These are phyloP conservation scores for Crotalus tigris DNA, from an alignment of 2,113 vertebrate genomes.

Conservation along the genomic window DNA sequence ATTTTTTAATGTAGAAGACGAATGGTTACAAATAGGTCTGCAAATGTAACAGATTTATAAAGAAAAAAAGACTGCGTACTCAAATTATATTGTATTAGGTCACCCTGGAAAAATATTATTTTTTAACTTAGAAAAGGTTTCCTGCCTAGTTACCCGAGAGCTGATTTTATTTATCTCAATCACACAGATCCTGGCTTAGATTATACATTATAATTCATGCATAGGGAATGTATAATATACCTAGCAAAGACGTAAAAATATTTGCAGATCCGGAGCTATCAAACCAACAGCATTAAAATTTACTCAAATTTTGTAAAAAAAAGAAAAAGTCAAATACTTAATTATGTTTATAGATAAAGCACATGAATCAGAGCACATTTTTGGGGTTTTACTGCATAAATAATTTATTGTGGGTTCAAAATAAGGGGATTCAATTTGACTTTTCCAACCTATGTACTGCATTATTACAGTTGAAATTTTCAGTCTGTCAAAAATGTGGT, in stretches of 20 bases:
- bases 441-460: background rate
- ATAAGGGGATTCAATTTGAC: background rate
- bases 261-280: background rate
- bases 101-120: background rate
- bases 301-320: background rate
- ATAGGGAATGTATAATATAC: background rate
- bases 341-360: background rate
- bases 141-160: background rate
- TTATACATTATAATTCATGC: background rate
- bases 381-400: background rate
- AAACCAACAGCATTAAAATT: background rate
- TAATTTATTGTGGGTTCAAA: background rate
- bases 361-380: background rate
- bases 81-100: background rate
- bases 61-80: background rate
- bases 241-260: background rate
- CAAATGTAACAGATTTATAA: background rate
- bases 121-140: background rate
- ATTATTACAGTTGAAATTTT: background rate
- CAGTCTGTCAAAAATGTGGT: background rate
- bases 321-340: no score
- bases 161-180: background rate
- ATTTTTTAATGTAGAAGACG: background rate
- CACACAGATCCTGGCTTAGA: background rate
- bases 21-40: background rate